These are phyloP conservation scores for Nixonia krombeini DNA, from an alignment of 1,140 invertebrate genomes.

Conservation along the genomic window DNA sequence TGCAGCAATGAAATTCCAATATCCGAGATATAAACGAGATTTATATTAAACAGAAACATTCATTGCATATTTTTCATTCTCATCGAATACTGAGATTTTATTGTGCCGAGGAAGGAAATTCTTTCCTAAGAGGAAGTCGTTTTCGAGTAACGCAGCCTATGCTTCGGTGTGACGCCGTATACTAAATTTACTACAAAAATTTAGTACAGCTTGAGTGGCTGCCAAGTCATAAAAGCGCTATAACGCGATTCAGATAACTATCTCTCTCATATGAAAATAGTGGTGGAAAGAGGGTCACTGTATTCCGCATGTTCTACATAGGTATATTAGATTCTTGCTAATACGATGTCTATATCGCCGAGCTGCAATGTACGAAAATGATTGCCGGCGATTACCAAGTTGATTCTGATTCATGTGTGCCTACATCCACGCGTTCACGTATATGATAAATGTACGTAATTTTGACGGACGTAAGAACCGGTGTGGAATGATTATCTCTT, in stretches of 20 bases:
- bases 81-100: slow-evolving; percentile 32
- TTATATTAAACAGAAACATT: neutral
- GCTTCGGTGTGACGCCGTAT: slow-evolving; percentile 36
- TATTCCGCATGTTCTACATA: slow-evolving; percentile 15
- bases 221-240: slow-evolving; percentile 51
- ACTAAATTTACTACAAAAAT: slow-evolving; percentile 55
- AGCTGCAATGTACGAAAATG: slow-evolving; percentile 17
- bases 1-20: too few species aligned
- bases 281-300: slow-evolving; percentile 33
- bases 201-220: slow-evolving; percentile 48
- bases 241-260: slow-evolving; percentile 40
- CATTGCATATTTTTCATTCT: neutral
- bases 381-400: slow-evolving; percentile 23
- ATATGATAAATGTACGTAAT: slow-evolving; percentile 50
- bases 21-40: too few species aligned
- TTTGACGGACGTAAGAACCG: slow-evolving; percentile 48
- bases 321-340: slow-evolving; percentile 14
- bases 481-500: slow-evolving; percentile 58
- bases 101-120: slow-evolving; percentile 32
- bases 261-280: slow-evolving; percentile 49
- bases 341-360: slow-evolving; percentile 11
- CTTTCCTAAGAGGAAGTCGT: slow-evolving; percentile 27
- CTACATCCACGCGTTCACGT: slow-evolving; percentile 38
- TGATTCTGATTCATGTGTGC: slow-evolving; percentile 10
- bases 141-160: slow-evolving; percentile 28